These are phyloP conservation scores for Protobothrops mucrosquamatus DNA, from an alignment of 2,113 vertebrate genomes.

Conservation along the genomic window DNA sequence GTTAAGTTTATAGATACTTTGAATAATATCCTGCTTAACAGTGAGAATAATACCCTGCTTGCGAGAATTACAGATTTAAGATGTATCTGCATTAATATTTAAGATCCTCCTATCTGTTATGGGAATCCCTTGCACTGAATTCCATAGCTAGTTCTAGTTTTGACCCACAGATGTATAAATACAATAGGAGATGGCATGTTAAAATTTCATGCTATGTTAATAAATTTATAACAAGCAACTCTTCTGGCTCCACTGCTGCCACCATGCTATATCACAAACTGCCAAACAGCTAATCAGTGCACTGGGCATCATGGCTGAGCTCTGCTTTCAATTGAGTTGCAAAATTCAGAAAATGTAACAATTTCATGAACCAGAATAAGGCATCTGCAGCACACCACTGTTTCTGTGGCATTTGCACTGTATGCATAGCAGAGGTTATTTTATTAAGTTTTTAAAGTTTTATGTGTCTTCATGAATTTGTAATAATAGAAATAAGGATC, in stretches of 20 bases:
- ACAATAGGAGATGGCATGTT: neutral
- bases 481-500: neutral
- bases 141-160: neutral
- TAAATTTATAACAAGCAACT: neutral
- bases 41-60: neutral
- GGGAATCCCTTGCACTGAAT: neutral
- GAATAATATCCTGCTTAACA: neutral
- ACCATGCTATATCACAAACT: neutral
- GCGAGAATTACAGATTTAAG: neutral
- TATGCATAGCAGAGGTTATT: neutral
- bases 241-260: neutral
- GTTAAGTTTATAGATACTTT: neutral
- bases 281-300: neutral
- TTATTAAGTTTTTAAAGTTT: neutral
- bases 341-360: neutral
- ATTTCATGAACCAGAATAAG: neutral
- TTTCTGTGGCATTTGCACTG: neutral
- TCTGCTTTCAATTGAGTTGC: neutral
- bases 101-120: neutral
- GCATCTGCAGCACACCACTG: neutral
- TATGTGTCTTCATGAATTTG: neutral
- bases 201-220: neutral
- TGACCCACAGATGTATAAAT: neutral
- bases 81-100: neutral
- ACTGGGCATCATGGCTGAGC: neutral